Evolutionary conservation across 2,797 vertebrate genomes (phyloP).

Genomic region (Dendrocincla tyrannina): DNA sequence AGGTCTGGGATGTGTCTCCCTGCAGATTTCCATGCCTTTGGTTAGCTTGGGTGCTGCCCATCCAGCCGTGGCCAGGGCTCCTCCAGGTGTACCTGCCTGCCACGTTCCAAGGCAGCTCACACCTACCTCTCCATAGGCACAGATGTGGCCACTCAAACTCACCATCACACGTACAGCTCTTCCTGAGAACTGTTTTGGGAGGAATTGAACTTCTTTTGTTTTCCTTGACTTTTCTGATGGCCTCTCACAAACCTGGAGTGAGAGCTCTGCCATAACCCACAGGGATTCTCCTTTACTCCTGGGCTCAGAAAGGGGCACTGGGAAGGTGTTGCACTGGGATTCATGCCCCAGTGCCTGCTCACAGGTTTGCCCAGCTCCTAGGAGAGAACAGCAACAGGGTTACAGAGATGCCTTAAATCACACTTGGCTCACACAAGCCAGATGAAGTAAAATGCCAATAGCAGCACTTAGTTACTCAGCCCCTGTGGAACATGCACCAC

Average conservation of each 20-base stretch:
- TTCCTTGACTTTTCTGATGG: not conserved
- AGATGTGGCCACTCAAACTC: not conserved
- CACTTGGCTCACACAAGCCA: not conserved
- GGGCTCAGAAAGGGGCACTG: no score
- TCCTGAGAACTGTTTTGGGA: not conserved
- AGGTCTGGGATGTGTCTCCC: not conserved
- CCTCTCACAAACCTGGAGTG: not conserved
- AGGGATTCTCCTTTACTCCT: no score
- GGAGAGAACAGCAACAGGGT: not conserved
- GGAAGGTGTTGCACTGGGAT: not conserved
- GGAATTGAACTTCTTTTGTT: not conserved
- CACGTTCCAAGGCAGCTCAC: not conserved
- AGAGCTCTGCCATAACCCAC: not conserved
- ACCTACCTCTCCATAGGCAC: not conserved
- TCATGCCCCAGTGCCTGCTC: not conserved
- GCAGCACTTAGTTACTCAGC: not conserved
- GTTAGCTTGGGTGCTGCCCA: not conserved
- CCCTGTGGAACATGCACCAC: not conserved
- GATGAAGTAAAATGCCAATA: not conserved
- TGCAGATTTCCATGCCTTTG: not conserved
- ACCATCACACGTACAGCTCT: not conserved
- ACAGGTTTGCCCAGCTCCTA: not conserved
- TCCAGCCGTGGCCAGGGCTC: not conserved
- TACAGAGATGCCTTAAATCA: not conserved
- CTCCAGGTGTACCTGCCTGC: not conserved